These are phyloP conservation scores for Centropus unirufus DNA, from an alignment of 2,113 vertebrate genomes.

Conservation along the genomic window DNA sequence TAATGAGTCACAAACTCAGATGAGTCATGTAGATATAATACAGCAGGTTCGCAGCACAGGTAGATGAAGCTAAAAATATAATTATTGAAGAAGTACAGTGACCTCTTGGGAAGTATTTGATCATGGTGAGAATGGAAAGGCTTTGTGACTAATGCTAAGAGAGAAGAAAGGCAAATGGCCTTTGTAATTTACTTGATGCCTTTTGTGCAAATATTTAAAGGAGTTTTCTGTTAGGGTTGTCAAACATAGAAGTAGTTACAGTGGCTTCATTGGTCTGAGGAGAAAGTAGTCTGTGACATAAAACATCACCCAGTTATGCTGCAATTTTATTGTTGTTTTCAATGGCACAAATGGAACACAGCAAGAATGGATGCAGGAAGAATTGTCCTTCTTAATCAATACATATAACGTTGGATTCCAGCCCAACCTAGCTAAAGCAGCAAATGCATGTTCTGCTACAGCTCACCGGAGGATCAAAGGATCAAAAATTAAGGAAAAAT, in stretches of 20 bases:
- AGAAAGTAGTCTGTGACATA: neutral
- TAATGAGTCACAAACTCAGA: neutral
- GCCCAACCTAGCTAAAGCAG: neutral
- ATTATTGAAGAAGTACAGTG: neutral
- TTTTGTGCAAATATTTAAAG: neutral
- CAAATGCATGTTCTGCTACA: neutral
- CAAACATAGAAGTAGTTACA: neutral
- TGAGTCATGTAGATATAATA: neutral
- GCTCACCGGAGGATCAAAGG: neutral
- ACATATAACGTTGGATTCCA: neutral
- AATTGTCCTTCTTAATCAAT: neutral
- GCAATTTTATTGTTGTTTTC: neutral
- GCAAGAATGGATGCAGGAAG: neutral
- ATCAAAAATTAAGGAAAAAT: slow-evolving; percentile 5
- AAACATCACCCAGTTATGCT: neutral
- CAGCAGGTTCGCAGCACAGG: neutral
- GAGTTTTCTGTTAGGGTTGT: neutral
- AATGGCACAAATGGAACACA: neutral
- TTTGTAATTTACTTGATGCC: neutral
- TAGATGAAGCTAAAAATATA: neutral
- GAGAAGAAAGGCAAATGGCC: neutral
- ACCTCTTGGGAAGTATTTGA: neutral
- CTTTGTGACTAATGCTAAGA: neutral
- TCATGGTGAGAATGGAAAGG: neutral
- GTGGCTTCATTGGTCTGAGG: too few species aligned